phyloP scores from a whole-genome alignment of 1,140 invertebrate species.

The Tachypleus tridentatus region DNA sequence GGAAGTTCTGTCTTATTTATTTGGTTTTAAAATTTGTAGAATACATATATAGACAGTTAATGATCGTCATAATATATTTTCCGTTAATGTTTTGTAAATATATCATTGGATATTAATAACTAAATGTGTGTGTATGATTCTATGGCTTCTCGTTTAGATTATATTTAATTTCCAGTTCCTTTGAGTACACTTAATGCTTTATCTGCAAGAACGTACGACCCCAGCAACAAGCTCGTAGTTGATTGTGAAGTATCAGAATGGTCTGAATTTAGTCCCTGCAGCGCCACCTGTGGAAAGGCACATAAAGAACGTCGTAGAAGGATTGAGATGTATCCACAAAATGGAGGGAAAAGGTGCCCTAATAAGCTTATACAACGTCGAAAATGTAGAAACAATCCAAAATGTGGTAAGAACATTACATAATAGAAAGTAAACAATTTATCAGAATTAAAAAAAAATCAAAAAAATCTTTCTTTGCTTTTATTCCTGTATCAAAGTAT shows the following conservation, averaged over 20 bases:
- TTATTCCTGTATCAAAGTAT: too few species aligned
- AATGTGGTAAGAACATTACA: conserved; percentile 28
- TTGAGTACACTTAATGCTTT: conserved; percentile 14
- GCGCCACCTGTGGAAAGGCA: conserved; percentile 50
- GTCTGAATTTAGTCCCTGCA: conserved; percentile 61
- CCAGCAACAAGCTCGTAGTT: conserved; percentile 19
- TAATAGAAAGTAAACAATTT: too few species aligned
- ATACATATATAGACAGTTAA: too few species aligned
- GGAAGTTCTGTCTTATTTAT: too few species aligned
- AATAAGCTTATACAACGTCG: conserved; percentile 34
- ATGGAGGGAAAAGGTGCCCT: conserved; percentile 56
- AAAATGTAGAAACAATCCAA: conserved; percentile 31
- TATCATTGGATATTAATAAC: too few species aligned
- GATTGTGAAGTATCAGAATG: conserved; percentile 56
- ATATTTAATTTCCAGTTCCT: conserved; percentile 3
- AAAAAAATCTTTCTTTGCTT: too few species aligned
- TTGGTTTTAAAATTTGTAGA: too few species aligned
- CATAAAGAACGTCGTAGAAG: conserved; percentile 29
- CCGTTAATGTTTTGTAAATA: too few species aligned
- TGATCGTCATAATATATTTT: too few species aligned
- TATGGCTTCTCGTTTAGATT: too few species aligned
- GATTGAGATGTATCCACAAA: conserved; percentile 45
- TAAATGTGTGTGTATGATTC: too few species aligned
- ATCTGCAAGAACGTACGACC: conserved; percentile 8
- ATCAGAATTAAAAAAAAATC: too few species aligned